Percentiles rank a stretch among this genome's conserved stretches.
These are phyloP conservation scores for Glaucomys volans DNA, from an alignment of 2,113 vertebrate species.

Conservation along the genomic window DNA sequence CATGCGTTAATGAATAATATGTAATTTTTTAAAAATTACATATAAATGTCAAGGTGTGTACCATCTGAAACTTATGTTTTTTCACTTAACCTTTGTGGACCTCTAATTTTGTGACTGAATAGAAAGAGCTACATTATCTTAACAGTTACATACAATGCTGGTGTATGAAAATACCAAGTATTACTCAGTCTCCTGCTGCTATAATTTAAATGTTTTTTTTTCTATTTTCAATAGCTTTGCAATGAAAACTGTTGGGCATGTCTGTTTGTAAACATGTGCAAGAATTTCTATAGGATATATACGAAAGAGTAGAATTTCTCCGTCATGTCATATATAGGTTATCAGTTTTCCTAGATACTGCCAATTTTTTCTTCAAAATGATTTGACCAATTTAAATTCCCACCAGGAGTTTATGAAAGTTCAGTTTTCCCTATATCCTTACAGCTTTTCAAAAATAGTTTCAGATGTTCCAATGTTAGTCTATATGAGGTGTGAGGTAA, in stretches of 20 bases:
- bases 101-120: neutral
- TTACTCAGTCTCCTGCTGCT: neutral
- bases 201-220: neutral
- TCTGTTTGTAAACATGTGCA: neutral
- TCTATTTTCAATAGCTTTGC: constrained; percentile 10
- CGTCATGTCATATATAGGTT: constrained; percentile 2
- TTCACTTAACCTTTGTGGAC: neutral
- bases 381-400: constrained; percentile 55
- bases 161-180: neutral
- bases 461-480: constrained; percentile 17
- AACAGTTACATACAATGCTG: constrained; percentile 40
- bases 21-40: neutral
- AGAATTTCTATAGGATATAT: constrained; percentile 38
- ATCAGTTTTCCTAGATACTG: constrained; percentile 21
- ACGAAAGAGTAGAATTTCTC: neutral
- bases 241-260: constrained; percentile 13
- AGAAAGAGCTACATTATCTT: constrained; percentile 19
- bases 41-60: neutral
- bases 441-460: neutral
- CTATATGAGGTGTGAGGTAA: neutral
- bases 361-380: constrained; percentile 55
- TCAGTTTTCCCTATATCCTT: neutral
- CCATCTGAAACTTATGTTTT: neutral
- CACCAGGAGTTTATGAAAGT: neutral
- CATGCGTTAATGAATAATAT: constrained; percentile 2